Evolutionary conservation across 1,140 invertebrate genomes (phyloP).

Genomic region (Chlorops oryzae): DNA sequence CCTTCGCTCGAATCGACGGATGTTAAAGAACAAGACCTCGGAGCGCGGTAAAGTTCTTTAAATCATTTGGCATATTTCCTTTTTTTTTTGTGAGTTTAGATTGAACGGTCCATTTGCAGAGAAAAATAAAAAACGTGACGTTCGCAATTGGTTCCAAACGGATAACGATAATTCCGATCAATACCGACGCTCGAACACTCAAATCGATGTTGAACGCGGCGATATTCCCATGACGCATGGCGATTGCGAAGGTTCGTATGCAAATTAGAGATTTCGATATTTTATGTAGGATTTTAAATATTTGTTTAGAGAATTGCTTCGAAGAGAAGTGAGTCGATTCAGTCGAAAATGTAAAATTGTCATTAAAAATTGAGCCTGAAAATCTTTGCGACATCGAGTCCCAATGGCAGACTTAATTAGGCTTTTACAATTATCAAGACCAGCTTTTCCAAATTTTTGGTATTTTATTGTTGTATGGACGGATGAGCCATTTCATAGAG

Average conservation of each 20-base stretch:
- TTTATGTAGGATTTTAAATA: too few relatives aligned
- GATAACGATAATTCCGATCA: constrained; percentile 28
- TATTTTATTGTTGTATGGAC: too few relatives aligned
- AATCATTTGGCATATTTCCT: neutral
- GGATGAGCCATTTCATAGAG: too few relatives aligned
- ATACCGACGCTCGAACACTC: constrained; percentile 34
- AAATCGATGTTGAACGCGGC: constrained; percentile 55
- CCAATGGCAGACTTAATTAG: too few relatives aligned
- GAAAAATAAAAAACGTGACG: constrained; percentile 47
- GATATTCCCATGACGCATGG: constrained; percentile 68
- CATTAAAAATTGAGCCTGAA: too few relatives aligned
- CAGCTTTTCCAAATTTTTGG: too few relatives aligned
- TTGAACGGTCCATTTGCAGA: constrained; percentile 25
- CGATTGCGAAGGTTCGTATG: constrained; percentile 57
- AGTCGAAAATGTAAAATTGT: too few relatives aligned
- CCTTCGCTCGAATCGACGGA: constrained; percentile 34
- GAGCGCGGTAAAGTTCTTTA: constrained; percentile 33
- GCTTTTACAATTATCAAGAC: too few relatives aligned
- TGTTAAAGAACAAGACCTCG: constrained; percentile 42
- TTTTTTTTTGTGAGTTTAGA: neutral
- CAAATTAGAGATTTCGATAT: neutral
- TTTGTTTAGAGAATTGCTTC: too few relatives aligned
- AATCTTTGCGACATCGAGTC: too few relatives aligned
- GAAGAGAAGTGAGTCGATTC: too few relatives aligned
- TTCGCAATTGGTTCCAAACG: constrained; percentile 43